Base-by-base conservation (phyloP, 2,797 vertebrate species). In the Aphelocoma californica region DNA sequence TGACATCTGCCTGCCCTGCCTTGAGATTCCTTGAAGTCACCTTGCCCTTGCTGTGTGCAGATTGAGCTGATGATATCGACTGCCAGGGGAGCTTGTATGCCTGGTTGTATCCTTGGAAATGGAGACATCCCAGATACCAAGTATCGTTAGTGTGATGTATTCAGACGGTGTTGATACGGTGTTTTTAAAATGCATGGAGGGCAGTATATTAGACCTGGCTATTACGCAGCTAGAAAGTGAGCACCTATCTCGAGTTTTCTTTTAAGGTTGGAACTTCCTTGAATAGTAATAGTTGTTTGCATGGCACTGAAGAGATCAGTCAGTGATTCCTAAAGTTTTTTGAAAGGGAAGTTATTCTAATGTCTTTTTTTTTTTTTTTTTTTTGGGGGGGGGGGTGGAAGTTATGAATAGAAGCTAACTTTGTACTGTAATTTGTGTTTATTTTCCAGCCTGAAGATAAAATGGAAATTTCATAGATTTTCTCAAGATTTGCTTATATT, bases 21-120 rank as follows among this genome's bases (percentile, higher is more conserved):
- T 38, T 42, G 45, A 45, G 80, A 38, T 58, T 81, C 80, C 75
- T 83, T 92, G 86, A 83, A 60, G 61, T 86, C 86, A 71, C 72
- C 69, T 90, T 82, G 34, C 48, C 70, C 36, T 50, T 58, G 26
- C 40, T 60, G 12, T 0, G 0, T 47, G 56, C 23, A 18, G 74
- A 66, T 48, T 23, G 61, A 71, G 32, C 38, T 29, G 15, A 18
- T 0, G 4, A 4, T 66, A 83, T 29, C 0, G 1, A 53, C 71
- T 77, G 31, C 34, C 0, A 0, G 10, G 48, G n/a, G 44, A 74
- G 60, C 36, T 85, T 47, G 28, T n/a, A 4, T 62, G 38, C 51
- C 29, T 53, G 7, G 7, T 8, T 75, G 25, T 73, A 26, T 87
- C 54, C 51, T 64, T 62, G 29, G 64, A 50, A 85, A 60, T 7